Evolutionary conservation across 2,797 vertebrate species (phyloP).

Genomic region (Artibeus jamaicensis): DNA sequence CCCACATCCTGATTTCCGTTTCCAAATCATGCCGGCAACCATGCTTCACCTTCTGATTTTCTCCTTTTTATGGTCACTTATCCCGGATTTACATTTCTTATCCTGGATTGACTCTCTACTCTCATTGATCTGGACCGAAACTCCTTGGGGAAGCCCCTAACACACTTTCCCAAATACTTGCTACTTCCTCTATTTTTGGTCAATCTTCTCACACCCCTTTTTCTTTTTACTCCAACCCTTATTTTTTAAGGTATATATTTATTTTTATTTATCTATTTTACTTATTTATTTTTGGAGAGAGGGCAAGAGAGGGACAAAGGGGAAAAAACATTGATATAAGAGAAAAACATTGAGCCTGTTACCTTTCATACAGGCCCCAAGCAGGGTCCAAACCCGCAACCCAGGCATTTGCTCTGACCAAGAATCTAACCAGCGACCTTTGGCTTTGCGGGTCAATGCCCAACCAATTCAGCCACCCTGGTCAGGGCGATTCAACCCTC

Average conservation of each 20-base stretch:
- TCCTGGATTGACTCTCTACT: background rate
- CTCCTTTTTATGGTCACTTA: background rate
- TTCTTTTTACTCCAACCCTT: background rate
- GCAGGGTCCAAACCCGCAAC: background rate
- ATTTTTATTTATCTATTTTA: background rate
- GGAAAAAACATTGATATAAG: background rate
- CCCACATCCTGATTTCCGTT: background rate
- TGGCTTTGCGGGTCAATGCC: background rate
- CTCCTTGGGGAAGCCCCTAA: background rate
- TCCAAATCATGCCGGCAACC: background rate
- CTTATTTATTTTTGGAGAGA: background rate
- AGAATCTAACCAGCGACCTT: background rate
- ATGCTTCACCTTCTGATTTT: background rate
- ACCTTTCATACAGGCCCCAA: background rate
- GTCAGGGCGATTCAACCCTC: background rate
- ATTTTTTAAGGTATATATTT: background rate
- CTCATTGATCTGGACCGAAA: background rate
- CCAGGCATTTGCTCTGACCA: background rate
- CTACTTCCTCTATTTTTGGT: background rate
- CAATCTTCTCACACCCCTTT: background rate
- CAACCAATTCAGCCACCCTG: background rate
- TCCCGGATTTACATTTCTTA: background rate
- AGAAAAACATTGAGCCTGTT: background rate
- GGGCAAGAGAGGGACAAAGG: background rate
- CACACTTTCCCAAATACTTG: background rate